Percentiles rank a stretch among this genome's conserved stretches.
phyloP scores from a whole-genome alignment of 2,113 vertebrate genomes.

The Barbus barbus region DNA sequence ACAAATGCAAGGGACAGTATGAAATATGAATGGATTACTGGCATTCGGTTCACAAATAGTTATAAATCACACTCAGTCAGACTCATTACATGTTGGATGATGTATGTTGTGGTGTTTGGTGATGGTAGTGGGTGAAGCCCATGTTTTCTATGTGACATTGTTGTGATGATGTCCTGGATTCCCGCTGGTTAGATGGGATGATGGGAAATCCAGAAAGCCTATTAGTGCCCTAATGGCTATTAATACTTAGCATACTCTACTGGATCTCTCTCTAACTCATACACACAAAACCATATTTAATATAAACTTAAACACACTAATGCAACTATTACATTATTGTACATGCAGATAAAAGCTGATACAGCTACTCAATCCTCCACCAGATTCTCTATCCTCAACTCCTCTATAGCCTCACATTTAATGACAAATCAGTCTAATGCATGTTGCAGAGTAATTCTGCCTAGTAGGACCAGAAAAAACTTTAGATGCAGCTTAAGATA shows the following conservation, averaged over 20 bases:
- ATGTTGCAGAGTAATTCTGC: neutral
- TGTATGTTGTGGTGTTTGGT: neutral
- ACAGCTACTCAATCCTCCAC: neutral
- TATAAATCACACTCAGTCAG: neutral
- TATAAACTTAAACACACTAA: neutral
- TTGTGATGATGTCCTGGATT: conserved; percentile 60
- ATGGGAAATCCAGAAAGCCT: conserved; percentile 76
- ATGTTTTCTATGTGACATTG: conserved; percentile 36
- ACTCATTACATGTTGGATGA: neutral
- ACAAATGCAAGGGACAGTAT: neutral
- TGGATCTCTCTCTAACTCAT: neutral
- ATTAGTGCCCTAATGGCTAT: conserved; percentile 62
- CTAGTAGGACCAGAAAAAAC: neutral
- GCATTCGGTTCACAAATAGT: neutral
- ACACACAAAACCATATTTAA: neutral
- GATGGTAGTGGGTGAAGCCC: neutral
- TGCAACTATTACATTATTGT: neutral
- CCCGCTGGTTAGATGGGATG: conserved; percentile 67
- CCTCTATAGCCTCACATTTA: neutral
- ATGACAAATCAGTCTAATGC: neutral
- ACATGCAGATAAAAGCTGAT: neutral
- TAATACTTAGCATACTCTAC: conserved; percentile 57
- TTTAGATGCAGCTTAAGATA: neutral
- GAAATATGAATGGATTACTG: neutral
- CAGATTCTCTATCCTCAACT: neutral